Evolutionary conservation across 2,888 invertebrate species (phyloP).

Genomic region (Heliconius aoede): DNA sequence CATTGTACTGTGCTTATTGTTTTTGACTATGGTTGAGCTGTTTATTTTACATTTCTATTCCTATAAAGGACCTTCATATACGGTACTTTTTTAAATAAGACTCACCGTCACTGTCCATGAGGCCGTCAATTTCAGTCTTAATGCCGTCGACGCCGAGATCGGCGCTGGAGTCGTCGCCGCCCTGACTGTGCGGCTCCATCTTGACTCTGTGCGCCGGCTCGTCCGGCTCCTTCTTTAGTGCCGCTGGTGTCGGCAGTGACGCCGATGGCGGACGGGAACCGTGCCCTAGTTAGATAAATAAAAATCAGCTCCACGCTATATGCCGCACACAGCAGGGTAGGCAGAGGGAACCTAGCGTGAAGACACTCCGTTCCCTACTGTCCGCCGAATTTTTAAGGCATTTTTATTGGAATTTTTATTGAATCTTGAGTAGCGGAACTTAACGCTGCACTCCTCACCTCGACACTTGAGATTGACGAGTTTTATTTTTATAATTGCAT

Average conservation of each 20-base stretch:
- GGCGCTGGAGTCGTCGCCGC: conserved; percentile 71
- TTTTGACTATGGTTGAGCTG: too few relatives aligned
- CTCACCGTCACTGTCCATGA: conserved; percentile 80
- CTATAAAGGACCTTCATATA: neutral
- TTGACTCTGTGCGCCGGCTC: conserved; percentile 76
- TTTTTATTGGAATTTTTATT: too few relatives aligned
- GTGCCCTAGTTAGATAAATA: conserved; percentile 62
- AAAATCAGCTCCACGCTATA: too few relatives aligned
- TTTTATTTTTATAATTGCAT: neutral
- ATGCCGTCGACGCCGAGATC: conserved; percentile 80
- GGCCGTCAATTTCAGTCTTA: conserved; percentile 82
- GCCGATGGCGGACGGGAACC: conserved; percentile 81
- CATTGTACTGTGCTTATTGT: too few relatives aligned
- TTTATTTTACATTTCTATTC: too few relatives aligned
- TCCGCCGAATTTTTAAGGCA: too few relatives aligned
- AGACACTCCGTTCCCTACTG: too few relatives aligned
- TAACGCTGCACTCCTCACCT: too few relatives aligned
- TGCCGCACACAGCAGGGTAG: too few relatives aligned
- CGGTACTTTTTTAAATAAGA: neutral
- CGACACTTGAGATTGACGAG: neutral
- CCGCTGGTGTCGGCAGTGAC: conserved; percentile 79
- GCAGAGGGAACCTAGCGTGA: too few relatives aligned
- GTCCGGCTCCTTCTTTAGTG: conserved; percentile 79
- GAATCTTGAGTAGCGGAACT: too few relatives aligned
- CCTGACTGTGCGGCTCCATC: conserved; percentile 76